Evolutionary conservation across 2,113 vertebrate species (phyloP).

Genomic region (Morone saxatilis): DNA sequence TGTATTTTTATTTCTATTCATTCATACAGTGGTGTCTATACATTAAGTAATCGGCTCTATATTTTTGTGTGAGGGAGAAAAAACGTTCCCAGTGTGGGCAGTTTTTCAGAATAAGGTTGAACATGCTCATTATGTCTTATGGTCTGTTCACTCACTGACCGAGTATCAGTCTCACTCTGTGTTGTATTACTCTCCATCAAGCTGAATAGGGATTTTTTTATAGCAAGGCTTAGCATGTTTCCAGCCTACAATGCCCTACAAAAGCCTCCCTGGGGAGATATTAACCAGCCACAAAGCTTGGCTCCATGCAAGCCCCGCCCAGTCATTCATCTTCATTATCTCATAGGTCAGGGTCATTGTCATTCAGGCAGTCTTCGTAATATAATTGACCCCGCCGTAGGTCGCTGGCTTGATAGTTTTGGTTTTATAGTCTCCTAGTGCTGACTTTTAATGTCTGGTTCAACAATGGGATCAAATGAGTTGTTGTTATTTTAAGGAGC

Average conservation of each 20-base stretch:
- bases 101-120: slow-evolving; percentile 2
- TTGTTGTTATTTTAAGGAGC: not conserved
- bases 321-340: slow-evolving; percentile 64
- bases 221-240: slow-evolving; percentile 33
- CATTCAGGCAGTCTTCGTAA: slow-evolving; percentile 42
- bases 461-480: not conserved
- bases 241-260: slow-evolving; percentile 11
- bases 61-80: not conserved
- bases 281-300: slow-evolving; percentile 28
- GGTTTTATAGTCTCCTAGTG: slow-evolving; percentile 32
- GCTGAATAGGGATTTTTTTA: slow-evolving; percentile 28
- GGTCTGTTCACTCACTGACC: not conserved
- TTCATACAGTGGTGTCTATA: not conserved
- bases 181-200: slow-evolving; percentile 12
- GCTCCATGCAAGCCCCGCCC: slow-evolving; percentile 37
- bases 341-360: slow-evolving; percentile 63
- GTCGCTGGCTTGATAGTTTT: slow-evolving; percentile 40
- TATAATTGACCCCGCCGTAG: slow-evolving; percentile 52
- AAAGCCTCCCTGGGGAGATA: slow-evolving; percentile 54
- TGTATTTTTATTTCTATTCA: not conserved
- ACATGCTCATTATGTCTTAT: slow-evolving; percentile 15
- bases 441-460: slow-evolving; percentile 32
- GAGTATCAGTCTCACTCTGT: slow-evolving; percentile 6
- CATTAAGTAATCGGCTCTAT: not conserved
- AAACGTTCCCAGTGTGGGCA: not conserved